phyloP scores from a whole-genome alignment of 2,113 vertebrate genomes.

The Mugil cephalus region DNA sequence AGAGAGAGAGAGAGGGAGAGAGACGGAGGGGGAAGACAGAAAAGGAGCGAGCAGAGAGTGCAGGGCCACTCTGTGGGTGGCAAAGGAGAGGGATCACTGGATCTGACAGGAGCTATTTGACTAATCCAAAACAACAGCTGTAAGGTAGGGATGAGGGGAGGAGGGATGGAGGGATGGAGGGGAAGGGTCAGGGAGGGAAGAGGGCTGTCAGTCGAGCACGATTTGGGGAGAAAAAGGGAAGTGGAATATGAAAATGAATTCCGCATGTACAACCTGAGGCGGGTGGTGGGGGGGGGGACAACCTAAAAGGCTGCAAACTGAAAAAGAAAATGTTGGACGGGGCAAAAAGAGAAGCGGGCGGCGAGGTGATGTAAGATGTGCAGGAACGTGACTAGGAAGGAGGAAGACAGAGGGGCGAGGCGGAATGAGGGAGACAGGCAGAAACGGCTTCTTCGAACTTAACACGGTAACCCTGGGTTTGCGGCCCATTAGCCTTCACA shows the following conservation, averaged over 20 bases:
- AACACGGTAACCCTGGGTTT: conserved; percentile 22
- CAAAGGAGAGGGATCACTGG: conserved; percentile 80
- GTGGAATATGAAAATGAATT: conserved; percentile 77
- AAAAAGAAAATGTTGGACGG: conserved; percentile 53
- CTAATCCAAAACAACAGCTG: conserved; percentile 89
- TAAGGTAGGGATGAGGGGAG: conserved; percentile 77
- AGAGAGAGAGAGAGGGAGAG: background rate
- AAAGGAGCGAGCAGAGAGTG: conserved; percentile 46
- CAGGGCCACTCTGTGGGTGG: conserved; percentile 82
- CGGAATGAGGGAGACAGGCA: conserved; percentile 11
- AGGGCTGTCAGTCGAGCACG: conserved; percentile 40
- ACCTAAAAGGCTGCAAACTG: conserved; percentile 43
- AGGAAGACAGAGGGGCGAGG: conserved; percentile 10
- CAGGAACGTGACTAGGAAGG: conserved; percentile 14
- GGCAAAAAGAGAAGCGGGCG: conserved; percentile 31
- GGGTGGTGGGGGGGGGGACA: conserved; percentile 37
- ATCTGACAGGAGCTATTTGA: conserved; percentile 87
- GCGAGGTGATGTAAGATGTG: conserved; percentile 48
- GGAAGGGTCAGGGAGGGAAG: conserved; percentile 9
- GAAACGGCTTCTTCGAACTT: conserved; percentile 31
- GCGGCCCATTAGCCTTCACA: conserved; percentile 70
- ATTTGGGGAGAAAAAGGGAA: conserved; percentile 51
- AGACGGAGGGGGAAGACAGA: conserved; percentile 10
- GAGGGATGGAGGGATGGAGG: conserved; percentile 17
- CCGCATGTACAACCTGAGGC: conserved; percentile 69